Evolutionary conservation across 2,888 invertebrate species (phyloP).

Genomic region (Peribatodes rhomboidaria): DNA sequence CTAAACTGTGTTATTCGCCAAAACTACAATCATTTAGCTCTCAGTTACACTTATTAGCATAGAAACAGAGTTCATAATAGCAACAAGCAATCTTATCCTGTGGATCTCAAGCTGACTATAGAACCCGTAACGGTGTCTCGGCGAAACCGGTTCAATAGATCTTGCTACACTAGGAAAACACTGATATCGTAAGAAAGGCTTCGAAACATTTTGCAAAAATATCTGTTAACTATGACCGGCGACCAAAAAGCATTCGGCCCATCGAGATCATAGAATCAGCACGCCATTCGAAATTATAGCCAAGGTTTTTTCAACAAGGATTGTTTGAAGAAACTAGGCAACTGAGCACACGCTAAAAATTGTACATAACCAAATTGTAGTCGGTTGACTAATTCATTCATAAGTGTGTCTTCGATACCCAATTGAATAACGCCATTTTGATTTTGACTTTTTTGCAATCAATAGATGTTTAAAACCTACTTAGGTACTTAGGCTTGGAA

Average conservation of each 20-base stretch:
- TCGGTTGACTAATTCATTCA: no score
- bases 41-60: constrained; percentile 17
- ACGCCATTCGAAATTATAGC: no score
- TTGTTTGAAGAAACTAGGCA: no score
- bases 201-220: background rate
- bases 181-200: constrained; percentile 4
- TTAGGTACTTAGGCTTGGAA: background rate
- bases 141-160: constrained; percentile 65
- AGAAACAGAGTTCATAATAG: constrained; percentile 36
- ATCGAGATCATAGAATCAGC: background rate
- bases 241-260: background rate
- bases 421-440: no score
- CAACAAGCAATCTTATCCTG: constrained; percentile 35
- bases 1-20: constrained; percentile 5
- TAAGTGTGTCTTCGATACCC: no score
- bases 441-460: no score
- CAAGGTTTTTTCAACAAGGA: no score
- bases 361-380: no score
- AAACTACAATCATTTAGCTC: constrained; percentile 23
- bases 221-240: background rate
- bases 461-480: no score
- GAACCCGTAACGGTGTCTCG: constrained; percentile 61
- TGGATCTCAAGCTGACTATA: constrained; percentile 47
- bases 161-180: constrained; percentile 17
- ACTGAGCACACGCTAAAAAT: no score